phyloP scores from a whole-genome alignment of 2,797 vertebrate genomes.

The Pseudochirops corinnae region DNA sequence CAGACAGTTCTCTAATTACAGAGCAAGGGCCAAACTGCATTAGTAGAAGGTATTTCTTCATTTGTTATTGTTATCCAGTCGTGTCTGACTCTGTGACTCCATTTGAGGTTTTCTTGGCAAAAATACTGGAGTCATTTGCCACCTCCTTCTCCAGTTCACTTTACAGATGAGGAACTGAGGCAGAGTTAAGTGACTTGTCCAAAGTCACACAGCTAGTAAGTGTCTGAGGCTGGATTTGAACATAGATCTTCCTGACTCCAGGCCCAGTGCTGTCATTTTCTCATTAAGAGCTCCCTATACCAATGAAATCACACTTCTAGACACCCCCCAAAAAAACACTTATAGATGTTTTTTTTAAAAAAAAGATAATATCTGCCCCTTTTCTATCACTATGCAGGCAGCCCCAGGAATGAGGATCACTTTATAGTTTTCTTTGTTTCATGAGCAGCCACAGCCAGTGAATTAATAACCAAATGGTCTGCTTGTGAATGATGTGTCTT shows the following conservation, averaged over 20 bases:
- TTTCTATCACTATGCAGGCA: background rate
- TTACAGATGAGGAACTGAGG: too few species aligned
- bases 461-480: background rate
- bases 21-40: background rate
- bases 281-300: background rate
- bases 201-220: background rate
- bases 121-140: background rate
- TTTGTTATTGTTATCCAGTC: background rate
- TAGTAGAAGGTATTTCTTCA: background rate
- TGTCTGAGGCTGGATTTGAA: background rate
- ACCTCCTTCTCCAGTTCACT: background rate
- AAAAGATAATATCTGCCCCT: background rate
- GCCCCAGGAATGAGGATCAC: background rate
- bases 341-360: background rate
- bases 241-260: background rate
- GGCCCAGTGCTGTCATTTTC: background rate
- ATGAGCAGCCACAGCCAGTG: background rate
- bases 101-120: background rate
- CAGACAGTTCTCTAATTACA: background rate
- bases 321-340: background rate
- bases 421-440: background rate
- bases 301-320: background rate
- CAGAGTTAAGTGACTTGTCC: background rate
- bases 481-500: background rate
- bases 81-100: background rate